Percentiles rank a stretch among this genome's conserved stretches.
phyloP scores from a whole-genome alignment of 1,140 invertebrate species.

The Drosophila setifemur region DNA sequence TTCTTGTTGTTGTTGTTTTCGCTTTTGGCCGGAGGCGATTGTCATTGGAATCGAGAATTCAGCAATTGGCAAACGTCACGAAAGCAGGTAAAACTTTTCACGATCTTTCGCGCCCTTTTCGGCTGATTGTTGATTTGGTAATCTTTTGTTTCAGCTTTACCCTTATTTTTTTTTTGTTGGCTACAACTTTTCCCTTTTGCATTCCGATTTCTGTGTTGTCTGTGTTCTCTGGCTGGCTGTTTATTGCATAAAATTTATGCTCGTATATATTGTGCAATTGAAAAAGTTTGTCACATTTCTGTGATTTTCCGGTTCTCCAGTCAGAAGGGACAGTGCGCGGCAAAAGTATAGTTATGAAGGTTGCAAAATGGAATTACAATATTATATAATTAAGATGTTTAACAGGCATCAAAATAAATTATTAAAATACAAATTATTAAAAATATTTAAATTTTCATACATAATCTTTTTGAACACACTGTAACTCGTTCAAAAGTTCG shows the following conservation, averaged over 20 bases:
- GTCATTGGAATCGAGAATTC: slow-evolving; percentile 75
- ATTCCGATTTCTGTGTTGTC: slow-evolving; percentile 5
- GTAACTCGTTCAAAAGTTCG: slow-evolving; percentile 2
- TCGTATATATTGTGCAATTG: slow-evolving; percentile 70
- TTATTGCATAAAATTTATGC: slow-evolving; percentile 64
- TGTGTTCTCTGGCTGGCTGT: slow-evolving; percentile 35
- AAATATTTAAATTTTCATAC: not conserved
- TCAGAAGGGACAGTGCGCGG: not conserved
- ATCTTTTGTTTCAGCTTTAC: slow-evolving; percentile 40
- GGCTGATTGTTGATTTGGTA: slow-evolving; percentile 46
- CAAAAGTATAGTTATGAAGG: not conserved
- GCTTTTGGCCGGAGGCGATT: slow-evolving; percentile 46
- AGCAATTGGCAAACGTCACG: slow-evolving; percentile 77
- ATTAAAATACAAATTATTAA: not conserved
- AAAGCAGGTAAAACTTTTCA: slow-evolving; percentile 61
- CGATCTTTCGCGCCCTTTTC: slow-evolving; percentile 21
- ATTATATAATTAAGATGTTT: no score
- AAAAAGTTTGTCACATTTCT: slow-evolving; percentile 56
- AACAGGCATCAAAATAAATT: not conserved
- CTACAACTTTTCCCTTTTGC: slow-evolving; percentile 12
- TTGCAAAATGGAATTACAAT: not conserved
- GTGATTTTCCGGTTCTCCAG: slow-evolving; percentile 9
- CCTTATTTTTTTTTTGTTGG: slow-evolving; percentile 28
- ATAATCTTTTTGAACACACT: not conserved
- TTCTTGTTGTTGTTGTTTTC: slow-evolving; percentile 12